phyloP scores from a whole-genome alignment of 2,113 vertebrate species.

The Tetraodon nigroviridis region DNA sequence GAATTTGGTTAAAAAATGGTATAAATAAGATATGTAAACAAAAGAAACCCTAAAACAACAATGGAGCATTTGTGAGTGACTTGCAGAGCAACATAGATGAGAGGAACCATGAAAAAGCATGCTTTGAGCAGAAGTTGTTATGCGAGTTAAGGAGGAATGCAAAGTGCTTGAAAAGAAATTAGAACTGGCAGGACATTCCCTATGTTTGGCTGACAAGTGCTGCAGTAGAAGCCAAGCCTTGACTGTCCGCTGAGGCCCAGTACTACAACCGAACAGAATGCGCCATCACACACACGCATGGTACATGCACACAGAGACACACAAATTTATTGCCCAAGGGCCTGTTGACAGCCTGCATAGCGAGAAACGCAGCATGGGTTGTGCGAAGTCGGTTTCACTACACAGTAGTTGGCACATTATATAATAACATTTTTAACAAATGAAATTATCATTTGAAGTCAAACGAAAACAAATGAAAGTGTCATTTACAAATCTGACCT shows the following conservation, averaged over 20 bases:
- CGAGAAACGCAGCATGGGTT: slow-evolving; percentile 9
- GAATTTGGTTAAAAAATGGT: neutral
- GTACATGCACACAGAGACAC: neutral
- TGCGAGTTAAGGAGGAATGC: slow-evolving; percentile 60
- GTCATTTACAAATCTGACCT: neutral
- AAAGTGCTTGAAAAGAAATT: slow-evolving; percentile 67
- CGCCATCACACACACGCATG: slow-evolving; percentile 9
- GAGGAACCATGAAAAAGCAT: slow-evolving; percentile 19
- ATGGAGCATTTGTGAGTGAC: slow-evolving; percentile 45
- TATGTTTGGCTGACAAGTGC: slow-evolving; percentile 60
- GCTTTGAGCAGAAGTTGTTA: slow-evolving; percentile 58
- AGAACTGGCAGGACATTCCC: slow-evolving; percentile 68
- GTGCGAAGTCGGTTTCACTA: slow-evolving; percentile 54
- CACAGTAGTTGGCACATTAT: slow-evolving; percentile 46
- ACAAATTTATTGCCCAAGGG: slow-evolving; percentile 44
- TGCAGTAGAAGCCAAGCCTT: slow-evolving; percentile 49
- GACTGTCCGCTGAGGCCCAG: slow-evolving; percentile 43
- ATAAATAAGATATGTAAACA: neutral
- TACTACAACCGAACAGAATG: slow-evolving; percentile 51
- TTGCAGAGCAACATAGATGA: slow-evolving; percentile 36
- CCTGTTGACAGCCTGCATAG: slow-evolving; percentile 51
- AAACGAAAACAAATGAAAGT: too few relatives aligned
- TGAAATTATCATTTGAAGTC: neutral
- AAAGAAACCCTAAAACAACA: slow-evolving; percentile 37
- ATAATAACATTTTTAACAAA: slow-evolving; percentile 42